Evolutionary conservation across 2,888 invertebrate species (phyloP).

Genomic region (Eueremaeus valkanovi): DNA sequence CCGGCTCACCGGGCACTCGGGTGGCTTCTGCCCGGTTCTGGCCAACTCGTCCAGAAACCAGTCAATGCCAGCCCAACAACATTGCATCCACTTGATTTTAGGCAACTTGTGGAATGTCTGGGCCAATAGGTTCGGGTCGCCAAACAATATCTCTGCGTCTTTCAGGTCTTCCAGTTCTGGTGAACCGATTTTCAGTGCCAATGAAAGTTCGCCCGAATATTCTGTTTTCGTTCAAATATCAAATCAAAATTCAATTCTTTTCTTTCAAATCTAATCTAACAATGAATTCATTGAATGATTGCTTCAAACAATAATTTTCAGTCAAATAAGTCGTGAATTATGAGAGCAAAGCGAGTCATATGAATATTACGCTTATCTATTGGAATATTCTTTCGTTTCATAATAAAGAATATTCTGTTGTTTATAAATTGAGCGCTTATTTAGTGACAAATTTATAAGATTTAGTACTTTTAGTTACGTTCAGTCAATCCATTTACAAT

Average conservation of each 20-base stretch:
- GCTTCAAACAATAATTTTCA: background rate
- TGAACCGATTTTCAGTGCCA: background rate
- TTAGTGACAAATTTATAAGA: too few species aligned
- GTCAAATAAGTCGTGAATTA: too few species aligned
- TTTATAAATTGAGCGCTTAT: too few species aligned
- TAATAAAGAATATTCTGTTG: too few species aligned
- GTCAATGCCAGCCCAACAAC: slow-evolving; percentile 57
- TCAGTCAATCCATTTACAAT: background rate
- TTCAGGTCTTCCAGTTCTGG: slow-evolving; percentile 46
- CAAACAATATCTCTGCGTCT: slow-evolving; percentile 54
- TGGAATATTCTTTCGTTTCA: too few species aligned
- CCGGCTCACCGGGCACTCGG: slow-evolving; percentile 52
- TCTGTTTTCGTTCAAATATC: too few species aligned
- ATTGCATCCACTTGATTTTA: slow-evolving; percentile 55
- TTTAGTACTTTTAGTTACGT: background rate
- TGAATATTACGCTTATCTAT: too few species aligned
- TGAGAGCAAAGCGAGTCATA: too few species aligned
- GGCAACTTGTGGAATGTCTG: slow-evolving; percentile 52
- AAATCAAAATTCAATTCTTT: background rate
- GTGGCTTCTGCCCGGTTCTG: slow-evolving; percentile 43
- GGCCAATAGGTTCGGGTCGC: slow-evolving; percentile 54
- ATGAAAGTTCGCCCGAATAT: background rate
- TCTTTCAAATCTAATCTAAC: too few species aligned
- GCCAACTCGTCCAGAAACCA: slow-evolving; percentile 19
- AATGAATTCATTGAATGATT: too few species aligned